phyloP scores from a whole-genome alignment of 2,113 vertebrate genomes.

The Tauraco erythrolophus region DNA sequence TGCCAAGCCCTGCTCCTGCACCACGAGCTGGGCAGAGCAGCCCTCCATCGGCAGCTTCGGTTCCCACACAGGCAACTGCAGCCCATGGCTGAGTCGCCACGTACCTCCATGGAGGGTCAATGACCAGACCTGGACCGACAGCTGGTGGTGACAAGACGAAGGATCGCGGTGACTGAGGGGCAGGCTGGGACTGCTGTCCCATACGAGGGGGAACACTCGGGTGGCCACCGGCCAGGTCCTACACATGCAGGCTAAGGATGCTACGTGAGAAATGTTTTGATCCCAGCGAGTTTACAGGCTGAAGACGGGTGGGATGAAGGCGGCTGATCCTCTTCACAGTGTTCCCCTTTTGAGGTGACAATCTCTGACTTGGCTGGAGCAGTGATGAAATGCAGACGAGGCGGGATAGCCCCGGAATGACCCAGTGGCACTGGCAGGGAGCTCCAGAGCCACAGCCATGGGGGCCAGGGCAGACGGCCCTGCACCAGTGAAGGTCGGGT shows the following conservation, averaged over 20 bases:
- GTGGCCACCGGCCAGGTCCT: neutral
- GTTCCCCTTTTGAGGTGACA: neutral
- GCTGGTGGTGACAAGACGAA: neutral
- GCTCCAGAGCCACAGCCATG: neutral
- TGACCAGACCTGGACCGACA: neutral
- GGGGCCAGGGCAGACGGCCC: too few species aligned
- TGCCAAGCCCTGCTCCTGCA: neutral
- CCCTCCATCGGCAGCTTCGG: rapidly evolving
- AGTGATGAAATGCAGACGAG: neutral
- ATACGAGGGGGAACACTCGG: rapidly evolving
- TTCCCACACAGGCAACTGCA: neutral
- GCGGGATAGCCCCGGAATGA: neutral
- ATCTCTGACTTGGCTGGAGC: neutral
- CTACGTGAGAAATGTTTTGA: neutral
- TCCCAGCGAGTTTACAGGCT: neutral
- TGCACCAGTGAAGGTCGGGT: neutral
- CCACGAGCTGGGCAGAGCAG: neutral
- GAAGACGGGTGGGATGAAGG: neutral
- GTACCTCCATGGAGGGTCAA: neutral
- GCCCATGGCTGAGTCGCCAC: rapidly evolving
- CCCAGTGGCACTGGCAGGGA: neutral
- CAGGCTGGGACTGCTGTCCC: neutral
- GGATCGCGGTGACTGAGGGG: rapidly evolving
- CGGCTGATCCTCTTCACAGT: neutral
- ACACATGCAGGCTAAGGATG: rapidly evolving